Evolutionary conservation across 1,140 invertebrate species (phyloP), one percentile per base, ranked within the genome.

Genomic region (Drosophila teissieri): DNA sequence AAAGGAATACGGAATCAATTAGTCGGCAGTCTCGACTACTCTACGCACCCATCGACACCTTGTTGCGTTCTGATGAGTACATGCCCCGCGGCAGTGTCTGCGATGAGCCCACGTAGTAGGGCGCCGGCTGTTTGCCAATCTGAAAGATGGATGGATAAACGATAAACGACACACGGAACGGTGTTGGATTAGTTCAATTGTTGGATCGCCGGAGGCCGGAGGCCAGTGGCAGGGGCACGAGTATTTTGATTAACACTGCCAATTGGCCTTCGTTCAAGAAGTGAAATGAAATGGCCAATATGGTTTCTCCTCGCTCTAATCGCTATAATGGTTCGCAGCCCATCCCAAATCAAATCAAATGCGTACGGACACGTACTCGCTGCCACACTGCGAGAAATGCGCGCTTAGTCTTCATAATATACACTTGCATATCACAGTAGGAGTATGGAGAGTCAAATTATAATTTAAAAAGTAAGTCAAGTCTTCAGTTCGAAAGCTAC

Each of bases 21-120:
- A 39, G 31, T 46, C 17, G 39, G 12, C 17, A 36, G 19, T 22
- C 12, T 31, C 14, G 48, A 15, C 40, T 31, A 45, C 4, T 15
- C 17, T 83, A 86, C 90, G 68, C 61, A 92, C 92, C 92, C 64
- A 92, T 90, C 5, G 91, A 76, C 22, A 91, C 82, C 70, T 92
- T 92, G 58, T 82, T 91, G n/a, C 91, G 83, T 44, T 92, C 92
- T 0, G 91, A 92, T 0, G 84, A 88, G 64, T 92, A 92, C 90
- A 92, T 92, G 49, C 93, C 92, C n/a, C 93, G 86, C 2, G 93
- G 93, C 68, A 94, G 82, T 42, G 92, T 92, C 75, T 93, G 93
- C 15, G 93, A 91, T 12, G 93, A 93, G 17, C 93, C 93, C 77
- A 94, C 93, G 79, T 94, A 94, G 63, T 94, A 94, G 19, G 93